phyloP scores from a whole-genome alignment of 1,140 invertebrate species.

The Samia ricini region DNA sequence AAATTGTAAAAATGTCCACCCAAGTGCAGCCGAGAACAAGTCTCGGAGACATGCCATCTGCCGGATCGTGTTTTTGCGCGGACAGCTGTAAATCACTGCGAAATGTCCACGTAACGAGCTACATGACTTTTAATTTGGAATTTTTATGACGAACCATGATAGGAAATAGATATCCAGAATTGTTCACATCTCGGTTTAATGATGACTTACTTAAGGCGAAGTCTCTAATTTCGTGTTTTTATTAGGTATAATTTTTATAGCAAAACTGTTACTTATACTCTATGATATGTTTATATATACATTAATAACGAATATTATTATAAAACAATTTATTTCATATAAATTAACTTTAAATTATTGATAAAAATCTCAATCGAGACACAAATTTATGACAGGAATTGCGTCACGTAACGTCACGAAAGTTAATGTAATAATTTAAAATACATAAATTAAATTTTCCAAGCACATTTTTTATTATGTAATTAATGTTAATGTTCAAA shows the following conservation, averaged over 20 bases:
- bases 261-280: no score
- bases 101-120: slow-evolving; percentile 21
- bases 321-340: no score
- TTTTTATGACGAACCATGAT: slow-evolving; percentile 15
- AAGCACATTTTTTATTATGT: no score
- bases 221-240: neutral
- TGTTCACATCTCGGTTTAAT: slow-evolving; percentile 1
- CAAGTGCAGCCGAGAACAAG: neutral
- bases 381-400: no score
- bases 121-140: slow-evolving; percentile 10
- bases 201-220: slow-evolving; percentile 4
- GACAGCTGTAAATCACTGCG: slow-evolving; percentile 16
- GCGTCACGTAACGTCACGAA: no score
- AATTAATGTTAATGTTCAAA: no score
- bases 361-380: no score
- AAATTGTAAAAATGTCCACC: neutral
- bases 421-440: no score
- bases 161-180: slow-evolving; percentile 11
- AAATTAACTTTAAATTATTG: no score
- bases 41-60: slow-evolving; percentile 3
- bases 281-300: no score
- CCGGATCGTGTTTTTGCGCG: neutral
- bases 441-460: no score
- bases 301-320: no score
- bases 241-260: neutral